Base-by-base conservation (phyloP, 1,140 invertebrate species). In the Aethina tumida region DNA sequence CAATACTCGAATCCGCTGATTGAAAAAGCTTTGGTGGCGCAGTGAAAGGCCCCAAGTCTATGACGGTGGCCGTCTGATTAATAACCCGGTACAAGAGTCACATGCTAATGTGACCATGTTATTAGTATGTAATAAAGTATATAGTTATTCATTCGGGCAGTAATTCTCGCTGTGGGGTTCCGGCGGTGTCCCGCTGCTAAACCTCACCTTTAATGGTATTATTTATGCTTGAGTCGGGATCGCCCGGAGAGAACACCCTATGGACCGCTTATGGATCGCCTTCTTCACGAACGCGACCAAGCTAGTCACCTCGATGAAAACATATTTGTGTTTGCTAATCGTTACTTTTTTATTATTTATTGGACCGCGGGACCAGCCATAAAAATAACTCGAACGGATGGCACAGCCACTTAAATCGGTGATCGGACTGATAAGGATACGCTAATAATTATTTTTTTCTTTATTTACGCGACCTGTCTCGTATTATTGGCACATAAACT, bases 111-210 rank as follows among this genome's bases (percentile, higher is more conserved):
- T 55, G 52, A 43, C 45, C 49, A 53, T 56, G 57, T 61, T 61
- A 61, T 59, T 61, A 61, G 59, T 61, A 61, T 61, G 59, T 59
- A 61, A 61, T 61, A 61, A 61, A 61, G 59, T 59, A 61, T 59
- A 59, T 59, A 60, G 56, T 61, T 58, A 61, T 59, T 61, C 59
- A 56, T 58, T 61, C 45, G 52, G 55, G 59, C 59, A 61, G 59
- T 61, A 59, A 61, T 61, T 61, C 59, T 61, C 59, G 33, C 59
- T 6, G 49, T 45, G 37, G 59, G 59, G 49, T 43, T 46, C 45
- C 46, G 21, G 33, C 14, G 52, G 47, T 43, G 48, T 41, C 57
- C 57, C 44, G 59, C 59, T 58, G 58, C 47, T 56, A 53, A 55
- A 56, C 56, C 59, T 61, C 59, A 61, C 56, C 59, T 61, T 61